phyloP scores from a whole-genome alignment of 1,140 invertebrate genomes.

The Cydia pomonella region DNA sequence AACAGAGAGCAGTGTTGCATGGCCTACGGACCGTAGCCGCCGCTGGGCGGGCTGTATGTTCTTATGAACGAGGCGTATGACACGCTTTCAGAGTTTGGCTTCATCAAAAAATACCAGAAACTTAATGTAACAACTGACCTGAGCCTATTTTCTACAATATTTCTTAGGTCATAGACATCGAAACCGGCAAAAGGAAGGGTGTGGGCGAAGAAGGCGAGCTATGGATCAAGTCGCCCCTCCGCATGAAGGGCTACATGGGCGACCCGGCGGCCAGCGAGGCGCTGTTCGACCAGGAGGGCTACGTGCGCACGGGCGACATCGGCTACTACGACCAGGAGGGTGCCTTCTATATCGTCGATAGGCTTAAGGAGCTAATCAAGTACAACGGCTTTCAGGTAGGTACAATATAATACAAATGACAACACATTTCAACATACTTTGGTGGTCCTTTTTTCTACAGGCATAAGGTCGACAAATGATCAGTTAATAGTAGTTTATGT shows the following conservation, averaged over 20 bases:
- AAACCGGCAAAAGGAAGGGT: constrained; percentile 83
- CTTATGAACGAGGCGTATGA: too few relatives aligned
- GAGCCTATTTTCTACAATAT: too few relatives aligned
- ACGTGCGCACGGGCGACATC: constrained; percentile 91
- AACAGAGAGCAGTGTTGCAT: too few relatives aligned
- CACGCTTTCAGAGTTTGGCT: too few relatives aligned
- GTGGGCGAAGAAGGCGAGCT: constrained; percentile 85
- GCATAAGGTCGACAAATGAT: background rate
- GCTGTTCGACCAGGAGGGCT: constrained; percentile 86
- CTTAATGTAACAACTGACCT: too few relatives aligned
- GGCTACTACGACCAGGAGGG: constrained; percentile 87
- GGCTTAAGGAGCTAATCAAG: constrained; percentile 91
- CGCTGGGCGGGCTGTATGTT: too few relatives aligned
- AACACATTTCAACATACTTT: background rate
- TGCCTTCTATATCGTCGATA: constrained; percentile 87
- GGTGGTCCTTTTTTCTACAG: background rate
- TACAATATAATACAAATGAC: background rate
- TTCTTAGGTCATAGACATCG: constrained; percentile 81
- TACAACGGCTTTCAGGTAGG: constrained; percentile 89
- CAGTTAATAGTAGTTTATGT: too few relatives aligned
- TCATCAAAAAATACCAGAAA: too few relatives aligned
- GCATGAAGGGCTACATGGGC: constrained; percentile 87
- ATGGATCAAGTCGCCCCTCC: constrained; percentile 85
- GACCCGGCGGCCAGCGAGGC: constrained; percentile 84
- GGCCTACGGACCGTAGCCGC: too few relatives aligned